These are phyloP conservation scores for Vombatus ursinus DNA, from an alignment of 2,113 vertebrate species.

Conservation along the genomic window DNA sequence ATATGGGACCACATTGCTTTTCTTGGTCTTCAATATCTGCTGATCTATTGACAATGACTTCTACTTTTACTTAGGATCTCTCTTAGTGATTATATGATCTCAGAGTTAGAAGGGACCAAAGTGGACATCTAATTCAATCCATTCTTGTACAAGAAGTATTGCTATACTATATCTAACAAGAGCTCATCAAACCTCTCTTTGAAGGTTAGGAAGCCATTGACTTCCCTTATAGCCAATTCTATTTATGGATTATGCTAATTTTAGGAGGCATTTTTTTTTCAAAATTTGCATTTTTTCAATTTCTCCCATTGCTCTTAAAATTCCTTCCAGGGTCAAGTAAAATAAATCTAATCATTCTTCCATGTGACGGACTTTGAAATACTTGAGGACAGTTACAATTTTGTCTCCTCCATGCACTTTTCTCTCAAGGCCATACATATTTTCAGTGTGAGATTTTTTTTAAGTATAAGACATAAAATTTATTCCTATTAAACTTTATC, in stretches of 20 bases:
- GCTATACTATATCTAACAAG: not conserved
- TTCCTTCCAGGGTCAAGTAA: not conserved
- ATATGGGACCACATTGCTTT: not conserved
- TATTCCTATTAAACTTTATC: not conserved
- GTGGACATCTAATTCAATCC: not conserved
- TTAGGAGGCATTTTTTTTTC: not conserved
- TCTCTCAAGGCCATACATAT: not conserved
- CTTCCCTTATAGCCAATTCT: not conserved
- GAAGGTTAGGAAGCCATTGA: not conserved
- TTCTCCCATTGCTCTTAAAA: not conserved
- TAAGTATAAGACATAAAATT: not conserved
- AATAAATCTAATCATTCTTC: not conserved
- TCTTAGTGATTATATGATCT: not conserved
- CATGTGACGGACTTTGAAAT: not conserved
- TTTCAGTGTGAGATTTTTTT: not conserved
- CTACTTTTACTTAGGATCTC: not conserved
- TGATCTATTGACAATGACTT: not conserved
- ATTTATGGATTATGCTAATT: not conserved
- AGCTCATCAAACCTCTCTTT: not conserved
- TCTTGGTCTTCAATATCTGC: not conserved
- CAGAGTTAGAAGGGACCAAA: not conserved
- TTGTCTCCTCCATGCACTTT: not conserved
- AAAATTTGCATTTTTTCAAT: not conserved
- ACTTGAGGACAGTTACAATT: not conserved
- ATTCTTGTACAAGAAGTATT: not conserved